Percentiles rank a stretch among this genome's conserved stretches.
Conservation (phyloP, 1,140 invertebrate genomes). For the Ceratosolen fusciceps region DNA sequence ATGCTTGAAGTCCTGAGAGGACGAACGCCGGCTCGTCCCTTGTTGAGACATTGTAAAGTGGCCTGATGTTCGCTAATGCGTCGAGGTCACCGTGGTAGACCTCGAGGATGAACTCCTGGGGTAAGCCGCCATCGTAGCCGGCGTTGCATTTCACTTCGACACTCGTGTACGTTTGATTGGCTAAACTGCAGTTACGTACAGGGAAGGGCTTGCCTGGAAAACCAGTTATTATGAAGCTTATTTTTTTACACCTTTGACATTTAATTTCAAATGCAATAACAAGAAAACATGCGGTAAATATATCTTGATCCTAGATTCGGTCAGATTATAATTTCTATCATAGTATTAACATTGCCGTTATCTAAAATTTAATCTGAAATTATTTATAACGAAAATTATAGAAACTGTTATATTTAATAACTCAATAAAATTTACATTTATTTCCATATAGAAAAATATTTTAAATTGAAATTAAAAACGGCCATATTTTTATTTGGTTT, state of each 20-base stretch:
- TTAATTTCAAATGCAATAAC: too few species aligned
- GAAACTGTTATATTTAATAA: too few species aligned
- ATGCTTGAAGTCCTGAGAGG: constrained; percentile 79
- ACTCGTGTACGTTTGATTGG: constrained; percentile 81
- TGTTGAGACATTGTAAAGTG: constrained; percentile 78
- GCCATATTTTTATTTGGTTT: too few species aligned
- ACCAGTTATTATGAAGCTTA: background rate
- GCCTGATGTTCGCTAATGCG: constrained; percentile 62
- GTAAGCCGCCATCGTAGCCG: constrained; percentile 88
- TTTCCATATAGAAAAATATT: too few species aligned
- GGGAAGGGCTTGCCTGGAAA: constrained; percentile 79
- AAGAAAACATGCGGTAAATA: too few species aligned
- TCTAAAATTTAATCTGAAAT: too few species aligned
- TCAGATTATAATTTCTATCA: too few species aligned
- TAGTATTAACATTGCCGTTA: too few species aligned
- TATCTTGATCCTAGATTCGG: too few species aligned
- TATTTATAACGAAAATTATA: too few species aligned
- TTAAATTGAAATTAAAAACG: too few species aligned
- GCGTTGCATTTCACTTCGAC: constrained; percentile 82
- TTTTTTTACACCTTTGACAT: background rate
- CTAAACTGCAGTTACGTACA: constrained; percentile 81
- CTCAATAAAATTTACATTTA: too few species aligned
- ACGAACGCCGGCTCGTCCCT: constrained; percentile 78
- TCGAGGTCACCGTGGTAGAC: constrained; percentile 76
- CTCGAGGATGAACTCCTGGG: constrained; percentile 85